Evolutionary conservation across 2,888 invertebrate genomes (phyloP), one percentile per base, ranked within the genome.

Genomic region (Lithophane socia): DNA sequence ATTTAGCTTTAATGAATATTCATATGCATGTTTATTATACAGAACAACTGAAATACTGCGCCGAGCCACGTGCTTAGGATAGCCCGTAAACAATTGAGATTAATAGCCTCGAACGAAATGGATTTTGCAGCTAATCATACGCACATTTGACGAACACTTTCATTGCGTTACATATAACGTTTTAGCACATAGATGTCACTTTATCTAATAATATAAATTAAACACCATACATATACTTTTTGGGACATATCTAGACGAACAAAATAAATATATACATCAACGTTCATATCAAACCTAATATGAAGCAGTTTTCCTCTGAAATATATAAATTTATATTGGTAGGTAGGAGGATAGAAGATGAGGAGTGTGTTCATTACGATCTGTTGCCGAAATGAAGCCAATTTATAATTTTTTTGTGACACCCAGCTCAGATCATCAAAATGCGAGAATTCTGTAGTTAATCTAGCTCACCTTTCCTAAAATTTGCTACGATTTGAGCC

Each of bases 341-440:
- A 91, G 88, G 83, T 91, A 91, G 87, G 87, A 89, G 86, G 83
- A 89, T 83, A 87, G 89, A 90, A 91, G 88, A 91, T 90, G 91
- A 87, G 88, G 90, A 91, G 86, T 92, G 90, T 92, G 89, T 91
- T 89, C 90, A 95, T 96, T 96, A 96, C 96, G 96, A 96, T 96
- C 96, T 96, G 96, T 96, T 96, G 94, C 96, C 96, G 95, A 96
- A 96, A 96, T 96, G 96, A 94, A 95, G 96, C 96, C 96, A 96
- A 96, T 96, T 91, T 82, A 83, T 79, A 77, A 91, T 93, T 92
- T 93, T 29, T 29, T 92, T 90, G 93, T 94, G 91, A 96, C 96
- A 96, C 96, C 96, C 96, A 96, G 96, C 93, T 96, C 96, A 96
- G 94, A 96, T 96, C 96, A 96, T 91, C 94, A 94, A 92, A 89